Base-by-base conservation (phyloP, 2,888 invertebrate genomes). In the Theodoxus fluviatilis region DNA sequence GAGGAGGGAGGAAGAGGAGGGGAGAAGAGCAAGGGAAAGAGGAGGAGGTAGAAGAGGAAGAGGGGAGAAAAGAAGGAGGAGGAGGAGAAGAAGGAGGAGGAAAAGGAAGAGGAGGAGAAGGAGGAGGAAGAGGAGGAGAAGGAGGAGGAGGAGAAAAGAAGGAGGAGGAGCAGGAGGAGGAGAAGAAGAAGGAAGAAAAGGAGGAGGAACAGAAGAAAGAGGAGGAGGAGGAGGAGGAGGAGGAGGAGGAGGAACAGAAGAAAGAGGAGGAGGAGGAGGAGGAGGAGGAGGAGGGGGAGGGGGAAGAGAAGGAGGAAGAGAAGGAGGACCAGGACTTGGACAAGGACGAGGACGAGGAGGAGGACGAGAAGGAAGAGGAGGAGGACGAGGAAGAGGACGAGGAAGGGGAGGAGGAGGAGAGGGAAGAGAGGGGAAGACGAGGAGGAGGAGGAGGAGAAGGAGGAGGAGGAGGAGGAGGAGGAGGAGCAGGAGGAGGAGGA, bases 91-190 rank as follows among this genome's bases (percentile, higher is more conserved):
- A n/a, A n/a, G n/a, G n/a, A n/a, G n/a, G n/a, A n/a, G n/a, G n/a
- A n/a, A n/a, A n/a, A n/a, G n/a, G n/a, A n/a, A n/a, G n/a, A n/a
- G n/a, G n/a, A n/a, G n/a, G n/a, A n/a, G n/a, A n/a, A n/a, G n/a
- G n/a, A n/a, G n/a, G n/a, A n/a, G n/a, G n/a, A n/a, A n/a, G n/a
- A n/a, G n/a, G n/a, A n/a, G n/a, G n/a, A n/a, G n/a, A n/a, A n/a
- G n/a, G n/a, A n/a, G n/a, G n/a, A n/a, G n/a, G n/a, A n/a, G n/a
- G n/a, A n/a, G n/a, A 49, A 25, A 15, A 49, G 49, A 15, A 49
- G 49, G 18, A 49, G 49, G 49, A 49, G 18, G 18, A 49, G 49
- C n/a, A 49, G 49, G 7, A 49, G 49, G 49, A 49, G 49, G 49
- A 49, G 18, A 25, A 49, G 18, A 15, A 49, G 18, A 25, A 49